Evolutionary conservation across 2,888 invertebrate species (phyloP).

Genomic region (Aleiodes leptofemur): DNA sequence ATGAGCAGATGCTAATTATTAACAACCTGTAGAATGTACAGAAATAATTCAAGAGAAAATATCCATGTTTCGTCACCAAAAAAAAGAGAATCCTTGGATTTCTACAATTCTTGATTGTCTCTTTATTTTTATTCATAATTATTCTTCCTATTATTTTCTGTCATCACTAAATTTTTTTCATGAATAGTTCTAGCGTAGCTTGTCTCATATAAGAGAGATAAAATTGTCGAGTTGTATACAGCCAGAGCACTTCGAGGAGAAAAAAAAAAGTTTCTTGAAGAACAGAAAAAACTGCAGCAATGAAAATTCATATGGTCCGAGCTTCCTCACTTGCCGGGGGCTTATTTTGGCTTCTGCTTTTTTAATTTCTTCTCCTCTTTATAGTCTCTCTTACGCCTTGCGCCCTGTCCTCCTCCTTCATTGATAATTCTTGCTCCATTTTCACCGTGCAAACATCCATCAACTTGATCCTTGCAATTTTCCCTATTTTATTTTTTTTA

Average conservation of each 20-base stretch:
- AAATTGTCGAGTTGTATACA: not conserved
- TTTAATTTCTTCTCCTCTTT: not conserved
- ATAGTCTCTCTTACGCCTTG: not conserved
- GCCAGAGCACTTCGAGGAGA: not conserved
- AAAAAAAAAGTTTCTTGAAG: not conserved
- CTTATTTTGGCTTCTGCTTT: slow-evolving; percentile 17
- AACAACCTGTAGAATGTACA: slow-evolving; percentile 8
- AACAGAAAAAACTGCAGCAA: not conserved
- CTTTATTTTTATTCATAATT: too few species aligned
- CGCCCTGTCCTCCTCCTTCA: not conserved
- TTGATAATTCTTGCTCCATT: slow-evolving; percentile 38
- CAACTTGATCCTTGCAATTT: not conserved
- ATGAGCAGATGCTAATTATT: not conserved
- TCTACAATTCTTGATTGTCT: too few species aligned
- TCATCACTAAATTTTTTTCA: too few species aligned
- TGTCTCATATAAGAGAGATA: not conserved
- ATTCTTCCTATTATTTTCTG: too few species aligned
- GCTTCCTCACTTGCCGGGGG: slow-evolving; percentile 2
- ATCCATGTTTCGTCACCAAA: too few species aligned
- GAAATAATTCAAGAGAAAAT: too few species aligned
- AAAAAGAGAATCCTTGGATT: too few species aligned
- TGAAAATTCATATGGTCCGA: slow-evolving; percentile 38
- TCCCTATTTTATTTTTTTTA: not conserved
- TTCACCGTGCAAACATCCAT: slow-evolving; percentile 29
- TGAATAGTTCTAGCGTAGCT: not conserved